phyloP scores from a whole-genome alignment of 1,140 invertebrate species.

The Lanistes nyassanus region DNA sequence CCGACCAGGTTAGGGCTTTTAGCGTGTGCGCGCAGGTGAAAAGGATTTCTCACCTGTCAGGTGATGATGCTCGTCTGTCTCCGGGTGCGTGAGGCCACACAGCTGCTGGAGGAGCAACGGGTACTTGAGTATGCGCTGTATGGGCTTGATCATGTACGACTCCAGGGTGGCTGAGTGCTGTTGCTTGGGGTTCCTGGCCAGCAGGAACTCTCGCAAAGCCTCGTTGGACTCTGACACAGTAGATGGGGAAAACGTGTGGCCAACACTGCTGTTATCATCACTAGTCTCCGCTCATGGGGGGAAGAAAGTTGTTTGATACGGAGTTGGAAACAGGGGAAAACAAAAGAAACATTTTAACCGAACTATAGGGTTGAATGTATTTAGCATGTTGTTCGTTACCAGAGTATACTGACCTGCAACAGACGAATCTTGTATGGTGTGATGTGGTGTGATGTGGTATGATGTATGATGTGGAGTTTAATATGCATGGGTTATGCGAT shows the following conservation, averaged over 20 bases:
- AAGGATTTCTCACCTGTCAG: conserved; percentile 70
- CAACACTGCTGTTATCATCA: too few relatives aligned
- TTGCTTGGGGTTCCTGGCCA: conserved; percentile 91
- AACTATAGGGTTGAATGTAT: too few relatives aligned
- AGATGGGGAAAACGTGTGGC: not conserved
- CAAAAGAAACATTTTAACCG: too few relatives aligned
- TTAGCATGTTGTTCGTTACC: too few relatives aligned
- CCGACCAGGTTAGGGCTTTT: too few relatives aligned
- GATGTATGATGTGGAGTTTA: not conserved
- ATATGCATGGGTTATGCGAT: not conserved
- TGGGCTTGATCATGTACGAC: conserved; percentile 98
- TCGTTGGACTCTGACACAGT: conserved; percentile 86
- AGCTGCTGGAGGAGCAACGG: conserved; percentile 95
- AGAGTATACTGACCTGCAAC: too few relatives aligned
- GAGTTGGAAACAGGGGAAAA: too few relatives aligned
- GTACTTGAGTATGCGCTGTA: conserved; percentile 98
- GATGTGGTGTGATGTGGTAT: too few relatives aligned
- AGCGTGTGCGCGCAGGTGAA: too few relatives aligned
- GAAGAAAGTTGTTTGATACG: too few relatives aligned
- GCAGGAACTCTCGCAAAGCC: conserved; percentile 93
- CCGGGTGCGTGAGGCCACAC: conserved; percentile 89
- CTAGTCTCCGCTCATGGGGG: too few relatives aligned
- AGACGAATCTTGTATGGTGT: too few relatives aligned
- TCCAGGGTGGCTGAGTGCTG: conserved; percentile 96
- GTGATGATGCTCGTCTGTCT: conserved; percentile 92